Conservation (phyloP, 2,113 vertebrate species). For the Psophia crepitans region DNA sequence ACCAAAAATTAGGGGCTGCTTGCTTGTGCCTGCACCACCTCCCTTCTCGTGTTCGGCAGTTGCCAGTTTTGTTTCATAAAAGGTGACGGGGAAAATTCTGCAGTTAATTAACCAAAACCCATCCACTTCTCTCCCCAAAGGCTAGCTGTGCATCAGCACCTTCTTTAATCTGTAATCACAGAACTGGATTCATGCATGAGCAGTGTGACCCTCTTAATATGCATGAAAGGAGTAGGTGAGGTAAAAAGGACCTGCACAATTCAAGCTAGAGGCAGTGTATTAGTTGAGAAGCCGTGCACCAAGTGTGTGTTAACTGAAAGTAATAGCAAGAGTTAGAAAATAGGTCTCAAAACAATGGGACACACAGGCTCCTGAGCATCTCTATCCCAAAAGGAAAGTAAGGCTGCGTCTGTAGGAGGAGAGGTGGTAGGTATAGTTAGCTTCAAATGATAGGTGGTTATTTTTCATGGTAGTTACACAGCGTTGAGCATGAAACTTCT, state of each 20-base stretch:
- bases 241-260: background rate
- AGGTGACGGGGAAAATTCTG: background rate
- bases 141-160: background rate
- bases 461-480: background rate
- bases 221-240: background rate
- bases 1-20: background rate
- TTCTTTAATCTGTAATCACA: background rate
- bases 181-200: background rate
- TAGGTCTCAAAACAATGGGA: background rate
- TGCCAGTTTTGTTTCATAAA: background rate
- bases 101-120: background rate
- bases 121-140: background rate
- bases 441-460: background rate
- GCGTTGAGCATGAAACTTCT: background rate
- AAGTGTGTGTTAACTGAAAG: constrained; percentile 7
- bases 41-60: background rate
- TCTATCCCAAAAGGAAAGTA: background rate
- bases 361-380: background rate
- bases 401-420: background rate
- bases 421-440: background rate
- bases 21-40: background rate
- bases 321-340: background rate
- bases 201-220: background rate
- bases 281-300: background rate
- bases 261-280: background rate